Evolutionary conservation across 2,113 vertebrate genomes (phyloP), one percentile per base, ranked within the genome.

Genomic region (Hystrix cristata): DNA sequence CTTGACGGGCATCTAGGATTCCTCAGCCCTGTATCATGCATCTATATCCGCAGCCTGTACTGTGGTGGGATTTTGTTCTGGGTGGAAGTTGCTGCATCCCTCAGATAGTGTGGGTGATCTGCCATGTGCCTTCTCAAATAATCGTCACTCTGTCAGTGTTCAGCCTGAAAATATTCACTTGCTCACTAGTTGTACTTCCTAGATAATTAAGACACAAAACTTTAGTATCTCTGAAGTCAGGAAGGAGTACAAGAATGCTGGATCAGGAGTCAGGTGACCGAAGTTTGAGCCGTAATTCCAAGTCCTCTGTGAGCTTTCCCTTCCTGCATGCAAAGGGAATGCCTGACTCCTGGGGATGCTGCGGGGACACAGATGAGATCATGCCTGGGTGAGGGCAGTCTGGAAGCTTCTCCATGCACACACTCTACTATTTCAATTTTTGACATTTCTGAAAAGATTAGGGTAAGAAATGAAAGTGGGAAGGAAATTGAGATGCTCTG

Each of bases 11-110:
- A 7, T 83, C 93, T 86, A 84, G 71, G 29, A 48, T 62, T 43
- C 38, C 43, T 53, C 60, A 59, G 0, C n/a, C 14, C 27, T 72
- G 38, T 38, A 27, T 51, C 48, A 7, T 1, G 3, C 0, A 0
- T 53, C 72, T 89, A 9, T 25, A 46, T 23, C 38, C 1, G 1
- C 4, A 74, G 34, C 13, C 57, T 27, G 60, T 46, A 21, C 2
- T 62, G 48, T 13, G 62, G 38, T 65, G 64, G 82, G 84, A 79
- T 19, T 59, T 60, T 8, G 21, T 64, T 57, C 29, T 55, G 57
- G 64, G 25, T n/a, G 51, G 43, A 15, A 34, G 9, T 0, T 38
- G 43, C 60, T 74, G 8, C 19, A 16, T 81, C 79, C 80, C 31
- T 90, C 62, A 16, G 19, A 62, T 72, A 72, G 1, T 64, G 31